Evolutionary conservation across 2,113 vertebrate genomes (phyloP).

Genomic region (Speoplatyrhinus poulsoni): DNA sequence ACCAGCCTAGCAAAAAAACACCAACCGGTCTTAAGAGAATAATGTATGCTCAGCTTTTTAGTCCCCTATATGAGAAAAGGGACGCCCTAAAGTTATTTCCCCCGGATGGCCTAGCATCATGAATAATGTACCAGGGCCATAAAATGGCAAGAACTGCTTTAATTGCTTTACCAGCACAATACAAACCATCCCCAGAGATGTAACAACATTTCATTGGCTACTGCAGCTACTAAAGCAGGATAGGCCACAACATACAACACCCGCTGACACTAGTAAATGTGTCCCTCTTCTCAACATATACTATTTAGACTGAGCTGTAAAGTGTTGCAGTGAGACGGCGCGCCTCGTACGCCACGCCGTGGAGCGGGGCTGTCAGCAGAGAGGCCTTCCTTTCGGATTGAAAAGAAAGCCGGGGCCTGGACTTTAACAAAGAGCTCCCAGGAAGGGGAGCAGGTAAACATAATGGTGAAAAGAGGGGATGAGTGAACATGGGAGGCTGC

Average conservation of each 20-base stretch:
- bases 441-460: slow-evolving; percentile 6
- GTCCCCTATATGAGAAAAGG: slow-evolving; percentile 54
- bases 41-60: slow-evolving; percentile 21
- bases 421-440: slow-evolving; percentile 35
- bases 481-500: slow-evolving; percentile 1
- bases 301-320: slow-evolving; percentile 48
- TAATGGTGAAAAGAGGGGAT: slow-evolving; percentile 12
- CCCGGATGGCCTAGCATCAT: slow-evolving; percentile 49
- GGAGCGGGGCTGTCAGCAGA: background rate
- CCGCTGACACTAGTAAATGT: slow-evolving; percentile 68
- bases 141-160: slow-evolving; percentile 45
- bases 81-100: slow-evolving; percentile 66
- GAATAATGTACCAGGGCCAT: slow-evolving; percentile 61
- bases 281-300: slow-evolving; percentile 42
- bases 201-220: slow-evolving; percentile 56
- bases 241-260: slow-evolving; percentile 53
- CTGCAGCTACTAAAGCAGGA: slow-evolving; percentile 47
- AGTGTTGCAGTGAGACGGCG: slow-evolving; percentile 19
- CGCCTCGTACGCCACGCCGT: background rate
- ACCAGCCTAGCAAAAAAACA: slow-evolving; percentile 19
- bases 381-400: background rate
- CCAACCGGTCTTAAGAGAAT: slow-evolving; percentile 22
- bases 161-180: slow-evolving; percentile 52
- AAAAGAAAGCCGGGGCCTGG: slow-evolving; percentile 6
- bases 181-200: slow-evolving; percentile 63